Evolutionary conservation across 2,113 vertebrate species (phyloP), one percentile per base, ranked within the genome.

Genomic region (Brienomyrus brachyistius): DNA sequence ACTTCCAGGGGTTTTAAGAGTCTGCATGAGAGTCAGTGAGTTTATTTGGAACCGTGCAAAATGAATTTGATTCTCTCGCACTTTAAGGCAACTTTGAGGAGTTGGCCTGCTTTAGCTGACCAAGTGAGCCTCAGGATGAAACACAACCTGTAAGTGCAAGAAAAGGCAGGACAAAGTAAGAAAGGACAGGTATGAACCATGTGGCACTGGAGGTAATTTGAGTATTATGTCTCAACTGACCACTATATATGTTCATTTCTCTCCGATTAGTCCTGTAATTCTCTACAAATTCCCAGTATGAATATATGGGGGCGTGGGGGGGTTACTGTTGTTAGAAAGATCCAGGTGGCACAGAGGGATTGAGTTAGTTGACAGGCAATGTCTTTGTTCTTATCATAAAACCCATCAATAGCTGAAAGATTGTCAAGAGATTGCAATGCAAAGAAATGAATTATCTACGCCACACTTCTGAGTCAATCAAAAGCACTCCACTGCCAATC

Each of bases 41-140:
- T 35, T 35, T 47, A 85, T 62, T 54, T 35, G 50, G 77, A 80
- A 89, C 80, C 13, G 47, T 62, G 54, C 21, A 62, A 62, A 89
- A 85, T 89, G 9, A 59, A 84, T 85, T 59, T 59, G 77, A 83
- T 84, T 89, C 80, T 80, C 77, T 56, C 48, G 89, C 84, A 87
- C 92, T 94, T 90, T 87, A 90, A 35, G 56, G 74, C 87, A 77
- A 84, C 77, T 85, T 89, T 59, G 77, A 85, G 52, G 59, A 85
- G 80, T 85, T 40, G 59, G 89, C 77, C 89, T 84, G 89, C 43
- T 5, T 45, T 85, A 77, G 80, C 43, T 27, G 43, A 85, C 51
- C 52, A n/a, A 84, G 52, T 4, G 43, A 62, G 80, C 51, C 51
- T 27, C 52, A 84, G 40, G n/a, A 62, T 13, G 7, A 84, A 89